Conservation (phyloP, 2,113 vertebrate species). For the Thunnus maccoyii region DNA sequence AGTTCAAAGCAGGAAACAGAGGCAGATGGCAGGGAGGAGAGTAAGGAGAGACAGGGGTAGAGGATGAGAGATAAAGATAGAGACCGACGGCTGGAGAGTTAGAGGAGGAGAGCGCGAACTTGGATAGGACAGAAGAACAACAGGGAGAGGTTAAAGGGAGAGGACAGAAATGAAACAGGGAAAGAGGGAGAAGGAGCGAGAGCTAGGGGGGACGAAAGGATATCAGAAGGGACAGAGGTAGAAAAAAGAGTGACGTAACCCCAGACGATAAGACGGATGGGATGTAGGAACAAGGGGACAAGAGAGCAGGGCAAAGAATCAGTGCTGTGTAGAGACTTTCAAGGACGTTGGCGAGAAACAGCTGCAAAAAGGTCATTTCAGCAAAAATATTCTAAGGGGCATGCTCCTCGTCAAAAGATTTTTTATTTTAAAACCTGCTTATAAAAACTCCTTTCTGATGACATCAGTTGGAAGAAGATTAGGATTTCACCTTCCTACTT, state of each 20-base stretch:
- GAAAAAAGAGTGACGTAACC: slow-evolving; percentile 50
- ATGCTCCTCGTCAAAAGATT: not conserved
- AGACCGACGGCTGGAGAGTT: not conserved
- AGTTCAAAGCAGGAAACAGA: slow-evolving; percentile 29
- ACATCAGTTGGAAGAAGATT: not conserved
- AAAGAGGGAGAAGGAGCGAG: not conserved
- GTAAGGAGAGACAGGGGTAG: slow-evolving; percentile 2
- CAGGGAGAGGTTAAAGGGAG: slow-evolving; percentile 10
- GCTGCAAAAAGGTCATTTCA: slow-evolving; percentile 6
- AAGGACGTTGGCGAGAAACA: not conserved
- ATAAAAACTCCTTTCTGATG: slow-evolving; percentile 3
- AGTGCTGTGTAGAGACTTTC: not conserved
- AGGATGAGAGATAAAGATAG: slow-evolving; percentile 23
- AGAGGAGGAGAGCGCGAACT: slow-evolving; percentile 5
- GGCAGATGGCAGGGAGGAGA: slow-evolving; percentile 30
- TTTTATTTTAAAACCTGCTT: not conserved
- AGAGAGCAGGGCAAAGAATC: slow-evolving; percentile 34
- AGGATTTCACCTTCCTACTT: slow-evolving; percentile 7
- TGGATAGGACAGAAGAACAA: slow-evolving; percentile 3
- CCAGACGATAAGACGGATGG: slow-evolving; percentile 17
- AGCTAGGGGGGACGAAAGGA: slow-evolving; percentile 26
- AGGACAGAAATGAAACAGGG: not conserved
- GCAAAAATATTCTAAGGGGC: not conserved
- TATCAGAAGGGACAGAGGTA: slow-evolving; percentile 44
- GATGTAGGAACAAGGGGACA: not conserved